Conservation (phyloP, 92 coral and sea anemone species). For the Montipora capitata region DNA sequence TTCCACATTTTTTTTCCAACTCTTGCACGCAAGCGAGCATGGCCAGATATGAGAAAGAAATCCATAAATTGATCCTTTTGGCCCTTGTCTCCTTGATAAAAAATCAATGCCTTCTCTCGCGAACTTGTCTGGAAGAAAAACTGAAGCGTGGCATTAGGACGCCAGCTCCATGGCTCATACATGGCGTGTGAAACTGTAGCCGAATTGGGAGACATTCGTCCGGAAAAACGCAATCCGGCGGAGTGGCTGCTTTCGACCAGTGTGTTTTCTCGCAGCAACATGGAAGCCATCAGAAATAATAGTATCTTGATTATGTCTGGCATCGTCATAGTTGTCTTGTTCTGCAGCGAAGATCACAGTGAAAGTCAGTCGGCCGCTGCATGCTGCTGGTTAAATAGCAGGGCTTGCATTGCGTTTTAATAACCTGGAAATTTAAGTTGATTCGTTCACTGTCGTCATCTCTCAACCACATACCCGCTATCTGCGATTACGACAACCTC, state of each 20-base stretch:
- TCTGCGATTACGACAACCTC: constrained; percentile 9
- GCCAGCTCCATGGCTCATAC: constrained; percentile 61
- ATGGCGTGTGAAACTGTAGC: constrained; percentile 35
- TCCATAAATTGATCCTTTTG: constrained; percentile 39
- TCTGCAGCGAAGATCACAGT: not conserved
- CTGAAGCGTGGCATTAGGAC: constrained; percentile 39
- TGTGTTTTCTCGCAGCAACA: not conserved
- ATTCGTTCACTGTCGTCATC: constrained; percentile 30
- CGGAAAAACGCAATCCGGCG: constrained; percentile 20
- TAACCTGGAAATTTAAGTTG: constrained; percentile 21
- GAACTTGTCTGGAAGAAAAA: constrained; percentile 31
- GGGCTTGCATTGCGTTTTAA: constrained; percentile 46
- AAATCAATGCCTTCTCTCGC: constrained; percentile 8
- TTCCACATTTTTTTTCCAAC: constrained; percentile 37
- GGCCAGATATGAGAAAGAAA: constrained; percentile 55
- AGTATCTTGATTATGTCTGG: not conserved
- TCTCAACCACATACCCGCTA: constrained; percentile 35
- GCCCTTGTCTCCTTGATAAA: constrained; percentile 25
- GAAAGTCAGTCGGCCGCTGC: not conserved
- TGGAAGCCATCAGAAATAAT: not conserved
- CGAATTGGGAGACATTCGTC: not conserved
- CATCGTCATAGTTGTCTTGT: not conserved
- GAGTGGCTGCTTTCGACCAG: not conserved
- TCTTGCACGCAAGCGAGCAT: constrained; percentile 64
- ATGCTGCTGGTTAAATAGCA: not conserved